phyloP scores from a whole-genome alignment of 2,113 vertebrate genomes.

The Buteo buteo region DNA sequence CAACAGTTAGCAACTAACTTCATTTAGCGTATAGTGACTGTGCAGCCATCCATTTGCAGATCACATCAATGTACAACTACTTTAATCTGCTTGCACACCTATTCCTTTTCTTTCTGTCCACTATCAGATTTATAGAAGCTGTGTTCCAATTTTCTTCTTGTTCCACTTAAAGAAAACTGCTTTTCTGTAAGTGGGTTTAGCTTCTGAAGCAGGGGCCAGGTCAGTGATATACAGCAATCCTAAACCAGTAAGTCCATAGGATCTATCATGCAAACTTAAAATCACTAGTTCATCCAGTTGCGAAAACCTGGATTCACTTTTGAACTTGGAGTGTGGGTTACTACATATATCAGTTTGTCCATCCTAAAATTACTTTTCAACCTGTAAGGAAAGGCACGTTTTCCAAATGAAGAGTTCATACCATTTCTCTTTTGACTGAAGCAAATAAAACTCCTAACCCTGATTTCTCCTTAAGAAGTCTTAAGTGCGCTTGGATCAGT shows the following conservation, averaged over 20 bases:
- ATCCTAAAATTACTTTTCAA: background rate
- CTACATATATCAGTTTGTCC: background rate
- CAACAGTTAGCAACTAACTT: background rate
- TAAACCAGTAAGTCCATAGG: background rate
- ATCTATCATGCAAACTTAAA: background rate
- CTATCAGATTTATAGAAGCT: background rate
- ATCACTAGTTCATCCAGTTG: background rate
- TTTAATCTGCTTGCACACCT: background rate
- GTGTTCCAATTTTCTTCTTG: background rate
- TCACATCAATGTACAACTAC: background rate
- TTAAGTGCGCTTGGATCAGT: background rate
- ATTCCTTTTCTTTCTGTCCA: background rate
- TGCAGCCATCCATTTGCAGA: background rate
- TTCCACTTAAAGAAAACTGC: background rate
- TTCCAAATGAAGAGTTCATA: background rate
- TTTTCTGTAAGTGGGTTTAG: background rate
- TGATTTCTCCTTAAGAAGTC: background rate
- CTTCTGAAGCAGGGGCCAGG: background rate
- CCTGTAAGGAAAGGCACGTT: background rate
- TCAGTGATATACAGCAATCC: background rate
- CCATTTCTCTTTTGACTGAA: background rate
- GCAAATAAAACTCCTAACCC: background rate
- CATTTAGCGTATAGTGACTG: background rate
- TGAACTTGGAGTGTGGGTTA: background rate
- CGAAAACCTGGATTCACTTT: background rate